phyloP scores from a whole-genome alignment of 2,888 invertebrate species.

The Trypoxylon attenuatum region DNA sequence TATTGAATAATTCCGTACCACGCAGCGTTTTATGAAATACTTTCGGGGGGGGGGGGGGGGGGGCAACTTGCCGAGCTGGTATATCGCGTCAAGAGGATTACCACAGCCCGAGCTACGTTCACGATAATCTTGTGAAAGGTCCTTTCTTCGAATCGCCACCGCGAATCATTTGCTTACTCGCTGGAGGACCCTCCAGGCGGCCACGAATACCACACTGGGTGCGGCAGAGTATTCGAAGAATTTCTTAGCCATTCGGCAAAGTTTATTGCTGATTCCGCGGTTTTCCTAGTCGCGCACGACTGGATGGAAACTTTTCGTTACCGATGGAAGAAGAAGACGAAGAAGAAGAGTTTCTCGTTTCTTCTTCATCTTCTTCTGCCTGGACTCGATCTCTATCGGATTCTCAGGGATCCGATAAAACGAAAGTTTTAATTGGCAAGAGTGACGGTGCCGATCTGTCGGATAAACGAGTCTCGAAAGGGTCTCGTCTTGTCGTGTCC shows the following conservation, averaged over 20 bases:
- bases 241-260: not conserved
- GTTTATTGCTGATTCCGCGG: slow-evolving; percentile 4
- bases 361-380: not conserved
- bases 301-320: not conserved
- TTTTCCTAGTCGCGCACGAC: not conserved
- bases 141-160: not conserved
- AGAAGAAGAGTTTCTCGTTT: not conserved
- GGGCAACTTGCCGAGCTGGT: not conserved
- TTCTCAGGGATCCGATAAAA: not conserved
- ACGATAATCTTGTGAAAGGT: not conserved
- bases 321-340: not conserved
- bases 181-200: not conserved
- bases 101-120: not conserved
- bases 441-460: slow-evolving; percentile 1
- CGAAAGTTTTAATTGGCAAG: slow-evolving; percentile 10
- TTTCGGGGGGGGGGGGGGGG: slow-evolving; percentile 19
- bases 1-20: slow-evolving; percentile 49
- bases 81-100: not conserved
- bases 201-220: not conserved
- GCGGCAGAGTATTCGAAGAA: not conserved
- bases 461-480: slow-evolving; percentile 2
- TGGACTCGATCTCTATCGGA: not conserved
- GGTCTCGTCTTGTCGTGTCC: no score
- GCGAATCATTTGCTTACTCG: not conserved
- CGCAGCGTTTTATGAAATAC: slow-evolving; percentile 44